Percentiles rank a stretch among this genome's conserved stretches.
These are phyloP conservation scores for Nezara viridula DNA, from an alignment of 2,888 invertebrate genomes.

Conservation along the genomic window DNA sequence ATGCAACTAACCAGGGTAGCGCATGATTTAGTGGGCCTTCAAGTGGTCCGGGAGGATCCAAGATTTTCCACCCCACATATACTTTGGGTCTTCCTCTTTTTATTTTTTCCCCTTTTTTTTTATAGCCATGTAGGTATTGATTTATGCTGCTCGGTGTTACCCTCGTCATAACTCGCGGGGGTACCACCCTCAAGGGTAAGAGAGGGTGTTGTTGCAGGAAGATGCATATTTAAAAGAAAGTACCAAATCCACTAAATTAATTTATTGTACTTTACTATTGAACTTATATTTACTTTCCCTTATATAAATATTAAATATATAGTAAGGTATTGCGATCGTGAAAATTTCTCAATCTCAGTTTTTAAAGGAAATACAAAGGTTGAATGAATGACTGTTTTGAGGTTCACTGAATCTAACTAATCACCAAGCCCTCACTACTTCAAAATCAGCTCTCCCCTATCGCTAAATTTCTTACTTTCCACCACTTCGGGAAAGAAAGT, in stretches of 20 bases:
- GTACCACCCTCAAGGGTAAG: no score
- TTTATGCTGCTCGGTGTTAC: constrained; percentile 7
- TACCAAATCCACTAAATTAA: not conserved
- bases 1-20: constrained; percentile 21
- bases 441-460: not conserved
- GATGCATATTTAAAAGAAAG: not conserved
- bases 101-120: not conserved
- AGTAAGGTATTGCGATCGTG: no score
- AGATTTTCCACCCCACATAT: constrained; percentile 51
- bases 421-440: not conserved
- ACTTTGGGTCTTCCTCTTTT: not conserved
- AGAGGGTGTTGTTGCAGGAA: not conserved
- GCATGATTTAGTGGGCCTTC: constrained; percentile 40
- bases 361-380: no score
- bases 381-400: constrained; percentile 29
- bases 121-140: constrained; percentile 18
- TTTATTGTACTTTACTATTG: no score
- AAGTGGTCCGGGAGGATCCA: not conserved
- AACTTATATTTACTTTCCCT: no score
- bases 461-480: not conserved
- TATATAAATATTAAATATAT: no score
- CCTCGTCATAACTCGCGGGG: not conserved
- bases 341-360: no score
- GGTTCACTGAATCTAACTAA: constrained; percentile 29
- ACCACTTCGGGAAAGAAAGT: not conserved